Evolutionary conservation across 2,888 invertebrate genomes (phyloP).

Genomic region (Platerodrilus igneus): DNA sequence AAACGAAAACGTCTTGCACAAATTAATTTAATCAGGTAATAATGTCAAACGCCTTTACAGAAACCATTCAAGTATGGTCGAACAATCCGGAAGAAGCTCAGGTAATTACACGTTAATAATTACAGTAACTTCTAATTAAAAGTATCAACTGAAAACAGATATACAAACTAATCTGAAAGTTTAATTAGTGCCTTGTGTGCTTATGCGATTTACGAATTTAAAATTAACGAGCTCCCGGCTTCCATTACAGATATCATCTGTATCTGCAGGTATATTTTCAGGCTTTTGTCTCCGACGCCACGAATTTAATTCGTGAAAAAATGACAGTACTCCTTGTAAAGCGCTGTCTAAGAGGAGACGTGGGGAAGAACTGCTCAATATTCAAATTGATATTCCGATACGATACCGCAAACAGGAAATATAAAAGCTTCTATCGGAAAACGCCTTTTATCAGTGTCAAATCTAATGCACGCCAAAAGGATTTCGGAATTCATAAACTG

Average conservation of each 20-base stretch:
- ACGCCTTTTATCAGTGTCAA: slow-evolving; percentile 25
- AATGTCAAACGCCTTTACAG: too few relatives aligned
- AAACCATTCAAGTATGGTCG: too few relatives aligned
- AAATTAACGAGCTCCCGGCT: slow-evolving; percentile 9
- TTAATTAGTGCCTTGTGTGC: slow-evolving; percentile 32
- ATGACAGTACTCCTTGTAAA: slow-evolving; percentile 15
- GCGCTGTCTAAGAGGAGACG: slow-evolving; percentile 17
- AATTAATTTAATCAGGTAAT: too few relatives aligned
- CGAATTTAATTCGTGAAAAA: slow-evolving; percentile 10
- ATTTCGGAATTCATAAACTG: slow-evolving; percentile 24
- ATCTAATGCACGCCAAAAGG: slow-evolving; percentile 21
- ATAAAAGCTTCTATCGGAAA: slow-evolving; percentile 24
- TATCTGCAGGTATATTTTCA: slow-evolving; percentile 3
- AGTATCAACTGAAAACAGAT: slow-evolving; percentile 33
- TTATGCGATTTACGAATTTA: slow-evolving; percentile 20
- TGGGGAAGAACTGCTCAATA: slow-evolving; percentile 19
- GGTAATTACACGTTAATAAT: slow-evolving; percentile 36
- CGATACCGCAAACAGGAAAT: slow-evolving; percentile 24
- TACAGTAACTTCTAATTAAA: slow-evolving; percentile 35
- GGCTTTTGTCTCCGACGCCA: slow-evolving; percentile 4
- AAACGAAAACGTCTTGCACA: too few relatives aligned
- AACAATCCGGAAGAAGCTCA: too few relatives aligned
- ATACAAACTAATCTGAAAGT: slow-evolving; percentile 31
- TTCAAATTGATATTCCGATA: slow-evolving; percentile 24
- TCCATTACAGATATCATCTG: slow-evolving; percentile 1